Base-by-base conservation (phyloP, 2,888 invertebrate species). In the Pterobdella sp. region DNA sequence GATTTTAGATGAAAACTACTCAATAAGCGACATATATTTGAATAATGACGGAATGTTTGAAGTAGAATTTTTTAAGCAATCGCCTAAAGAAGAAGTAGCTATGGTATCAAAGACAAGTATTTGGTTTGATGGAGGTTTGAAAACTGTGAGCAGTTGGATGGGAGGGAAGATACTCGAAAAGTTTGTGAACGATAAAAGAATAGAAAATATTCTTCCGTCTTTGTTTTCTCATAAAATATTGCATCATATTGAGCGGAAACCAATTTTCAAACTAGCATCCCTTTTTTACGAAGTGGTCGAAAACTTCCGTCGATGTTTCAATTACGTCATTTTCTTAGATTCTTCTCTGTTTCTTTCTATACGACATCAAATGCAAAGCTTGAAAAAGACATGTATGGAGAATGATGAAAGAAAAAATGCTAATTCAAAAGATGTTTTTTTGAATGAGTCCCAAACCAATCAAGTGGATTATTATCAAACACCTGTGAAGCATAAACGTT, bases 91-190 rank as follows among this genome's bases (percentile, higher is more conserved):
- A 26, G 60, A 14, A 26, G n/a, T 56, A n/a, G 14, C 18, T 22
- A 56, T 56, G 60, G 60, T 4, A n/a, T 26, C n/a, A 4, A 56
- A 56, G 60, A 56, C 4, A n/a, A 26, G 26, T 14, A 26, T 22
- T 26, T 56, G 60, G 60, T 26, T 56, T 26, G 60, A 26, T 4
- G 60, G 60, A 56, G 60, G 60, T 18, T n/a, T 56, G 60, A 56
- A 22, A 26, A 56, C 26, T 22, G 60, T 56, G 7, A n/a, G 60
- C 3, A 26, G 60, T 4, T 56, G 60, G 60, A 56, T 56, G 60
- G 60, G 60, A 18, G 60, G 60, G n/a, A 56, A 26, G 60, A 22
- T 56, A 26, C 18, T 56, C n/a, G 60, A 22, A 3, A 56, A 56
- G n/a, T 56, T 22, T 22, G 60, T 26, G n/a, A 26, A 26, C n/a